Evolutionary conservation across 2,797 vertebrate genomes (phyloP).

Genomic region (Valencia hispanica): DNA sequence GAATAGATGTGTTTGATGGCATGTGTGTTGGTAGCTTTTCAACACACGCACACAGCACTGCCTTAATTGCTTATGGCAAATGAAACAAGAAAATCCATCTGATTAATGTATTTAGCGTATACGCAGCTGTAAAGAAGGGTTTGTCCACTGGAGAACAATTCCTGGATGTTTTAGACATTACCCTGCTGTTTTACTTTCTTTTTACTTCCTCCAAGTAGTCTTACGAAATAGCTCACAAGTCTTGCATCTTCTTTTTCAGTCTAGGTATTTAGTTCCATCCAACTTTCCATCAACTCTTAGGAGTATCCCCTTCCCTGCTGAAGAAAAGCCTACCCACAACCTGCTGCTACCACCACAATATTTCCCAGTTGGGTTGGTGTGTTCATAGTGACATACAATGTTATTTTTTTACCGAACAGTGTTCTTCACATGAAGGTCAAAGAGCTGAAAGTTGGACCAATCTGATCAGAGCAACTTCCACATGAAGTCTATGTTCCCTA

Average conservation of each 20-base stretch:
- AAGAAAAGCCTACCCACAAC: background rate
- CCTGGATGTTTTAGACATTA: background rate
- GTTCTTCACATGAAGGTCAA: background rate
- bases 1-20: background rate
- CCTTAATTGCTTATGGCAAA: background rate
- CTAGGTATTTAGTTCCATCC: background rate
- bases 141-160: background rate
- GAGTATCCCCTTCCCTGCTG: no score
- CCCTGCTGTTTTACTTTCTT: background rate
- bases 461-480: background rate
- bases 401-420: background rate
- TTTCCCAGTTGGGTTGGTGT: background rate
- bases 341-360: background rate
- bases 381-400: background rate
- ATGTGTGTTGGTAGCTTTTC: background rate
- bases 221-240: background rate
- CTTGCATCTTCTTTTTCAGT: background rate
- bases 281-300: no score
- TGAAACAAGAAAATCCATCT: background rate
- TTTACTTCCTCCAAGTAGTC: background rate
- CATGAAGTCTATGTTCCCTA: background rate
- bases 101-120: background rate
- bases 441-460: background rate
- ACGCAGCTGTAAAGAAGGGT: background rate
- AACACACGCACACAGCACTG: background rate